phyloP scores from a whole-genome alignment of 2,113 vertebrate genomes.

The Rutilus rutilus region DNA sequence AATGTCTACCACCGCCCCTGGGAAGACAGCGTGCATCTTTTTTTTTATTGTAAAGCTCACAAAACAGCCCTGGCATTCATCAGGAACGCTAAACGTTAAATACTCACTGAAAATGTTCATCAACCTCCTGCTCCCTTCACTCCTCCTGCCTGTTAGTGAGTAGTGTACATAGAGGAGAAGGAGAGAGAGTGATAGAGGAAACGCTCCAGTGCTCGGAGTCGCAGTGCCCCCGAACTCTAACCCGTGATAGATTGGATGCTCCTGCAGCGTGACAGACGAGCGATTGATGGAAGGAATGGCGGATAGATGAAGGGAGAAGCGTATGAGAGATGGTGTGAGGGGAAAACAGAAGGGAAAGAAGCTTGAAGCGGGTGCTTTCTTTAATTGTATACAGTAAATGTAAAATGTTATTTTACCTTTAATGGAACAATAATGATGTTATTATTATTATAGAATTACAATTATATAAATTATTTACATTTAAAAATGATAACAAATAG shows the following conservation, averaged over 20 bases:
- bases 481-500: too few species aligned
- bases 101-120: constrained; percentile 14
- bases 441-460: too few species aligned
- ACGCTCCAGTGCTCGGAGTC: constrained; percentile 45
- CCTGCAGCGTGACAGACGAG: constrained; percentile 78
- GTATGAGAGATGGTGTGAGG: constrained; percentile 19
- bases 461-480: too few species aligned
- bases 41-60: constrained; percentile 13
- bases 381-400: background rate
- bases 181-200: constrained; percentile 33
- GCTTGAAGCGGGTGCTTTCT: background rate
- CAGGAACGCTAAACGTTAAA: constrained; percentile 30
- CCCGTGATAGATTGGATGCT: constrained; percentile 82
- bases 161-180: background rate
- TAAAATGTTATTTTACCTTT: background rate
- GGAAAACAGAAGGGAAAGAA: background rate
- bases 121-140: constrained; percentile 26
- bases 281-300: constrained; percentile 73
- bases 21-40: constrained; percentile 2
- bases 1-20: background rate
- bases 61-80: constrained; percentile 41
- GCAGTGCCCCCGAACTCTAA: constrained; percentile 60
- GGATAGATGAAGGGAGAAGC: constrained; percentile 73
- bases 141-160: constrained; percentile 19
- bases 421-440: background rate